Base-by-base conservation (phyloP, 2,797 vertebrate genomes). In the Galaxias olidus region DNA sequence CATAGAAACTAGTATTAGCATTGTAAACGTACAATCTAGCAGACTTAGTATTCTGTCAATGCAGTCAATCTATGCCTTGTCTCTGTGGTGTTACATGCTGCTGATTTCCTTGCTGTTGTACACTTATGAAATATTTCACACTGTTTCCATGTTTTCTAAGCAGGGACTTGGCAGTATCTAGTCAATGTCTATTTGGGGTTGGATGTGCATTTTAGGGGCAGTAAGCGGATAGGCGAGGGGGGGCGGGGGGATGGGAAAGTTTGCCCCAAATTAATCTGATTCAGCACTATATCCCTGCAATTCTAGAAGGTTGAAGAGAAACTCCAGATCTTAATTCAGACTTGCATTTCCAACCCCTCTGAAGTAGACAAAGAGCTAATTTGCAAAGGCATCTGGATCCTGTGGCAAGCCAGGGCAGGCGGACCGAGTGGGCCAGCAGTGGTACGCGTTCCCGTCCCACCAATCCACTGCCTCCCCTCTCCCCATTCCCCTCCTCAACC, bases 381-480 rank as follows among this genome's bases (percentile, higher is more conserved):
- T 92, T 89, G 79, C 75, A 58, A 79, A 85, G 86, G 90, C 89
- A 92, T 91, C 91, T 93, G 92, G 90, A 86, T 88, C 86, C 80
- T 85, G 88, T 83, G 84, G 86, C 75, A 72, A 63, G 71, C 71
- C 72, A 75, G 79, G 74, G 71, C 43, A 59, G 42, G 42, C 57
- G 48, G 45, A 59, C 57, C 18, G 52, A 59, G 68, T 68, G 55
- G 53, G 43, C 51, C 45, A 15, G 7, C 62, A 42, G 4, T 59
- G 57, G 57, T 59, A 42, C 18, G 4, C 43, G 11, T 59, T 59
- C 57, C 57, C 15, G 18, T 7, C 15, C 20, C 54, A 30, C 12
- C 55, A 41, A 14, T 10, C 12, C 40, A 1, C 44, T 6, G 57
- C 61, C 53, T 10, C 42, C 9, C 19, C 43, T 42, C 8, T 10